Base-by-base conservation (phyloP, 2,888 invertebrate genomes). In the Suillia variegata region DNA sequence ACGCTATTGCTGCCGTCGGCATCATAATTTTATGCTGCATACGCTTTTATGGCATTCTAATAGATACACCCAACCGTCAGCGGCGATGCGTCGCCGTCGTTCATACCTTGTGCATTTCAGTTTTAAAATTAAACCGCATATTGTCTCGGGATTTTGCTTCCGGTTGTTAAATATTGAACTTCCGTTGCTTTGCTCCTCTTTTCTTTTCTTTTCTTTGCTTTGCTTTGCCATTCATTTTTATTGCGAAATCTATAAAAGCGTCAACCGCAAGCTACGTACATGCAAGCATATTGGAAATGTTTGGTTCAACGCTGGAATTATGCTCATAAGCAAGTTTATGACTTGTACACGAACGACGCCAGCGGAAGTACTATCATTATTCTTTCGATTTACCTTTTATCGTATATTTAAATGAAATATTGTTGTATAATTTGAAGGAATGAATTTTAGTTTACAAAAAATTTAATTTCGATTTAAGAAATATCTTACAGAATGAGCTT, bases 21-120 rank as follows among this genome's bases (percentile, higher is more conserved):
- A 57, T 64, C 69, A 71, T 70, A 69, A 70, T 69, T 74, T 71
- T 64, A 73, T 71, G 67, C 63, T 54, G 58, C 65, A 67, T 67
- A 67, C 66, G 67, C 66, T 71, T 74, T 76, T 74, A 75, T 69
- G 63, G 54, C 55, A 52, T 65, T 61, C 61, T 59, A 65, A 65
- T 65, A 58, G 64, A 58, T 65, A 45, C 54, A 38, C 54, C 15
- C 31, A 31, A 21, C 50, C 12, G 4, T 50, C 12, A n/a, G 31
- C 10, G 4, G 24, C 22, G 50, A 4, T 21, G 3, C 22, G 31
- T 8, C 22, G 24, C 50, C 5, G 26, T 17, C 48, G 20, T 18
- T 3, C 18, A 48, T 26, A 26, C 31, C 26, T 50, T 50, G 31
- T 24, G 22, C 50, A 21, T 31, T 20, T 22, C 49, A 54, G 24